phyloP scores from a whole-genome alignment of 2,888 invertebrate species.

The Dicranocentrus wangi region DNA sequence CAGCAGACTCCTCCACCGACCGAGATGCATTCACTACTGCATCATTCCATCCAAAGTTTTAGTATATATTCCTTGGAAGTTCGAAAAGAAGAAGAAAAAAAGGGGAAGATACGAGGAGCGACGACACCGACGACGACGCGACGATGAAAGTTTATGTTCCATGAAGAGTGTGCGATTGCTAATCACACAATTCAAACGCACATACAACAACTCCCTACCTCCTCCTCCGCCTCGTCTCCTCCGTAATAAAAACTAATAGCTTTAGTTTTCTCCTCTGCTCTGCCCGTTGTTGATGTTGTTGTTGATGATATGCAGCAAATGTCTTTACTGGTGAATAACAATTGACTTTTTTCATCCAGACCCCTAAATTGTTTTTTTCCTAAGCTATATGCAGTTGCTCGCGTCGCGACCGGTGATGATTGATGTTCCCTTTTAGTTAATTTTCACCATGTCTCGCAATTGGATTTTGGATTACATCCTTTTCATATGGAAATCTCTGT shows the following conservation, averaged over 20 bases:
- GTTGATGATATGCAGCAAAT: constrained; percentile 3
- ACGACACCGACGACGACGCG: constrained; percentile 9
- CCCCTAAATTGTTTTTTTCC: neutral
- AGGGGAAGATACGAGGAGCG: constrained; percentile 31
- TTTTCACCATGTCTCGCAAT: no score
- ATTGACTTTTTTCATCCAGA: constrained; percentile 18
- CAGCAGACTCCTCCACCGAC: neutral
- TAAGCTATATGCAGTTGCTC: no score
- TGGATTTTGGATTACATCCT: no score
- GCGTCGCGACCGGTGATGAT: no score
- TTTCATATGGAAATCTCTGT: no score
- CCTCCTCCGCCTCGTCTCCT: neutral
- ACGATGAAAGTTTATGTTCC: constrained; percentile 63
- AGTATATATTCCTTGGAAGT: no score
- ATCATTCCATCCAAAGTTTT: no score
- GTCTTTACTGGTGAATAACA: neutral
- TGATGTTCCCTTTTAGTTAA: no score
- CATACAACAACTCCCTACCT: neutral
- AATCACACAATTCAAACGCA: constrained; percentile 15
- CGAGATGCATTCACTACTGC: no score
- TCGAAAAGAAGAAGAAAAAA: constrained; percentile 22
- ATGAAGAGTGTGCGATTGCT: constrained; percentile 44
- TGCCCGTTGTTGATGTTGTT: no score
- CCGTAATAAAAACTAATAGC: constrained; percentile 18
- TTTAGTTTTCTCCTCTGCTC: no score